phyloP scores from a whole-genome alignment of 2,888 invertebrate genomes.

The Dione vanillae region DNA sequence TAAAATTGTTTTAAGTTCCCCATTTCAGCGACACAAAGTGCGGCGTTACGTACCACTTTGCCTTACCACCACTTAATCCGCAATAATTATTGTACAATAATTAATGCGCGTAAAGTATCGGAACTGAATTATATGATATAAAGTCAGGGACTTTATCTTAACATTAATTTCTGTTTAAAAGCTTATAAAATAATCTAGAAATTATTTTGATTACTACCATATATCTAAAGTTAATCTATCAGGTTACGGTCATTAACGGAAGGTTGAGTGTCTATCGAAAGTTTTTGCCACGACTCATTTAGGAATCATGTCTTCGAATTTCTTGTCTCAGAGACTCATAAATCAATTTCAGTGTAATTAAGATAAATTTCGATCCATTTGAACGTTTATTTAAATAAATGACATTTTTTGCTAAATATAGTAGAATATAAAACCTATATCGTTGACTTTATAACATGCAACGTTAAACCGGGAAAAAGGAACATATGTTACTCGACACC shows the following conservation, averaged over 20 bases:
- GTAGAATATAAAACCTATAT: no score
- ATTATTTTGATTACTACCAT: background rate
- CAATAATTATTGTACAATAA: no score
- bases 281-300: slow-evolving; percentile 13
- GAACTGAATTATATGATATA: no score
- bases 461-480: no score
- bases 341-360: slow-evolving; percentile 21
- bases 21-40: no score
- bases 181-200: background rate
- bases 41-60: no score
- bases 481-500: no score
- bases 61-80: no score
- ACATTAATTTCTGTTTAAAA: background rate
- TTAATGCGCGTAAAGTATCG: no score
- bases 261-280: slow-evolving; percentile 15
- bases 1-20: no score
- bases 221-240: slow-evolving; percentile 2
- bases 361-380: slow-evolving; percentile 7
- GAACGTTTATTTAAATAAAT: background rate
- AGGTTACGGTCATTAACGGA: slow-evolving; percentile 15
- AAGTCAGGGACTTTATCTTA: no score
- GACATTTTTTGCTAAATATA: background rate
- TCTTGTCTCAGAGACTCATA: slow-evolving; percentile 14
- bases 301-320: slow-evolving; percentile 10
- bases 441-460: no score